phyloP scores from a whole-genome alignment of 2,113 vertebrate genomes.

The Antennarius striatus region DNA sequence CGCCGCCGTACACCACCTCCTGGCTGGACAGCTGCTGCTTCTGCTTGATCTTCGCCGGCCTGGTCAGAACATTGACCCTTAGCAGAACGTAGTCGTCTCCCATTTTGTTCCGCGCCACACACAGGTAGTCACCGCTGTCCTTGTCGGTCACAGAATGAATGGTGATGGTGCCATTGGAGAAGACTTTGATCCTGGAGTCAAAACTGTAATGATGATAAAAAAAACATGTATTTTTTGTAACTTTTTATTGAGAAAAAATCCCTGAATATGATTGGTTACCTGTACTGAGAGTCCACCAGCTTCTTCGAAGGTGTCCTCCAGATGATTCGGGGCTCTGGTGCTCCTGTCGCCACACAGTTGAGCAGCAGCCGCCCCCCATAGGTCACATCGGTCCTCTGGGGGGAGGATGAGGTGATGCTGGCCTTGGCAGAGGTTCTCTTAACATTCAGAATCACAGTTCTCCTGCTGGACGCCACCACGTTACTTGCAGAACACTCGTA shows the following conservation, averaged over 20 bases:
- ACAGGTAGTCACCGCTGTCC: conserved; percentile 90
- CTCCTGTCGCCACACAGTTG: conserved; percentile 86
- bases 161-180: conserved; percentile 85
- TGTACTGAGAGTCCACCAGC: conserved; percentile 86
- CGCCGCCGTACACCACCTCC: conserved; percentile 82
- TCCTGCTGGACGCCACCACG: conserved; percentile 78
- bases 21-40: conserved; percentile 78
- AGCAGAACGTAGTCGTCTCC: conserved; percentile 87
- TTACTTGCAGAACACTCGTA: conserved; percentile 88
- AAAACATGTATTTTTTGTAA: not conserved
- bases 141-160: conserved; percentile 84
- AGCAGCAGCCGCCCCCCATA: conserved; percentile 84
- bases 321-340: conserved; percentile 87
- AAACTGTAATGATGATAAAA: conserved; percentile 64
- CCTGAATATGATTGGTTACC: conserved; percentile 70
- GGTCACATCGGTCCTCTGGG: conserved; percentile 81
- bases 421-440: conserved; percentile 76
- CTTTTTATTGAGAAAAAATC: not conserved
- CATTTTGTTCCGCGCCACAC: conserved; percentile 87
- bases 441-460: conserved; percentile 77
- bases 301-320: conserved; percentile 92
- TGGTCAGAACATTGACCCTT: conserved; percentile 85
- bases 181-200: conserved; percentile 85
- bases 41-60: conserved; percentile 87
- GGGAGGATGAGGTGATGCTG: conserved; percentile 83